Conservation (phyloP, 2,888 invertebrate genomes). For the Imbricaverruca yamaguchii region DNA sequence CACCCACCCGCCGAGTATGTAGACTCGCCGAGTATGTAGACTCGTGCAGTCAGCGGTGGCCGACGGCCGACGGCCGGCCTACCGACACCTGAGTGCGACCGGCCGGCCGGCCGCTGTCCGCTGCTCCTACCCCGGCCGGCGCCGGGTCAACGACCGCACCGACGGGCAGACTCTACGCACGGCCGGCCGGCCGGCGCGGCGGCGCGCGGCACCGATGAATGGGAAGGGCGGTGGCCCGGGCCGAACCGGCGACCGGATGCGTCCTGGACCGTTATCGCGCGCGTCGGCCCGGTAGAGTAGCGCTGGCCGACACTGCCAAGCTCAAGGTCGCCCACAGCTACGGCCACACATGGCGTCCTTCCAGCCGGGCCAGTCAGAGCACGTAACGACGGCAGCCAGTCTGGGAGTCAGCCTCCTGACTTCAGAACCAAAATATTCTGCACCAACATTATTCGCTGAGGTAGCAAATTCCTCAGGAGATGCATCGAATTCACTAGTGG, state of each 20-base stretch:
- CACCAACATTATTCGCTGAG: too few species aligned
- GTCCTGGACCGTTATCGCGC: not conserved
- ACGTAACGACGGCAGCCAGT: too few species aligned
- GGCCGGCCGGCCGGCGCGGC: not conserved
- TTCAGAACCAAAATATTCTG: too few species aligned
- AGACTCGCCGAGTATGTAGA: not conserved
- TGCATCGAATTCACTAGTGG: too few species aligned
- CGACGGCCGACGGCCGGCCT: too few species aligned
- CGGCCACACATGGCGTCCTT: too few species aligned
- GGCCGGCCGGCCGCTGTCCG: not conserved
- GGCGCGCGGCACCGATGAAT: not conserved
- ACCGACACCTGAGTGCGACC: not conserved
- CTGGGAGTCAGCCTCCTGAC: too few species aligned
- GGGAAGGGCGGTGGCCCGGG: not conserved
- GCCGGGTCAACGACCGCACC: not conserved
- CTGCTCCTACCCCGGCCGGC: not conserved
- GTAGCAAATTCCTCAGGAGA: too few species aligned
- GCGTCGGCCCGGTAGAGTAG: not conserved
- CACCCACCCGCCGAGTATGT: not conserved
- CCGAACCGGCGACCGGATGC: not conserved
- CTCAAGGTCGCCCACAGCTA: not conserved
- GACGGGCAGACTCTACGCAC: not conserved
- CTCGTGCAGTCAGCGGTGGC: too few species aligned
- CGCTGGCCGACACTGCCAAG: not conserved
- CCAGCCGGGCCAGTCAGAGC: too few species aligned